These are phyloP conservation scores for Steatocranus sp. DNA, from an alignment of 2,797 vertebrate genomes.

Conservation along the genomic window DNA sequence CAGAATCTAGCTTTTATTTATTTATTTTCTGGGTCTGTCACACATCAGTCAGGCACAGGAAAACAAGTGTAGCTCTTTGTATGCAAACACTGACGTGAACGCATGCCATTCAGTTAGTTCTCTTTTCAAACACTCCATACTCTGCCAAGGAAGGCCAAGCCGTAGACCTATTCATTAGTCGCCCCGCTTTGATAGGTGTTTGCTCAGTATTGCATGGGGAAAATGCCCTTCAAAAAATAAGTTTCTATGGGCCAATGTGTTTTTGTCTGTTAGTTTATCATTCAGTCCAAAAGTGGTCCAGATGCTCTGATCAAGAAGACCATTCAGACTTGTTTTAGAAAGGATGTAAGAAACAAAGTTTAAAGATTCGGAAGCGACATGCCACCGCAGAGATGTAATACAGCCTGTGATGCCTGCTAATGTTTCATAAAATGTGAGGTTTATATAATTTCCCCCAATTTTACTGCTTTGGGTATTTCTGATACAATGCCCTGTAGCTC, in stretches of 20 bases:
- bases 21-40: constrained; percentile 14
- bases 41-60: constrained; percentile 24
- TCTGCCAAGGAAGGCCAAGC: constrained; percentile 64
- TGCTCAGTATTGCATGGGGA: constrained; percentile 35
- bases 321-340: not conserved
- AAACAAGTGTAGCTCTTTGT: constrained; percentile 49
- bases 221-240: constrained; percentile 49
- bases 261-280: constrained; percentile 25
- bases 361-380: not conserved
- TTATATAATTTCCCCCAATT: not conserved
- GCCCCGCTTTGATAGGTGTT: constrained; percentile 43
- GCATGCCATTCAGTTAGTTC: constrained; percentile 57
- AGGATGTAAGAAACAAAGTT: not conserved
- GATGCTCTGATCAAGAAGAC: not conserved
- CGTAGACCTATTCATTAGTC: constrained; percentile 50
- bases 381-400: not conserved
- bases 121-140: constrained; percentile 58
- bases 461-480: not conserved
- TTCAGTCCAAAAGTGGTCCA: constrained; percentile 9
- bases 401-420: not conserved
- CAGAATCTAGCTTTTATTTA: constrained; percentile 16
- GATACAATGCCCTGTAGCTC: not conserved
- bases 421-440: not conserved
- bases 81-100: constrained; percentile 51
- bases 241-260: constrained; percentile 20